phyloP scores from a whole-genome alignment of 2,888 invertebrate species.

The Parapristionchus giblindavisi region DNA sequence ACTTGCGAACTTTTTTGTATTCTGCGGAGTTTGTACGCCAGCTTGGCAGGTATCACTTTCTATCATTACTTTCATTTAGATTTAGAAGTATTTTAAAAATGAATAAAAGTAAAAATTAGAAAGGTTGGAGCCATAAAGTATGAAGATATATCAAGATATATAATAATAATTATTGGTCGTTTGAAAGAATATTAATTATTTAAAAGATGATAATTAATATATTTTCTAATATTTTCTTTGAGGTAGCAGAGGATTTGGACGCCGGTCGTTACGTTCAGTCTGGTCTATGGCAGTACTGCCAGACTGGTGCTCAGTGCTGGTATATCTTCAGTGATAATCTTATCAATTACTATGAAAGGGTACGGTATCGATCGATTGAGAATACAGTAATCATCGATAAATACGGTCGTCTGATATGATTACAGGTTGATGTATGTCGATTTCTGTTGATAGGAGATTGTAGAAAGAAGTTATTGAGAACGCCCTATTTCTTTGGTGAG shows the following conservation, averaged over 20 bases:
- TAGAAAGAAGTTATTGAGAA: constrained; percentile 66
- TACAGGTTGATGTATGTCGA: constrained; percentile 65
- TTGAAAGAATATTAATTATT: no score
- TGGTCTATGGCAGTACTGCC: constrained; percentile 68
- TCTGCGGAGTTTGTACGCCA: constrained; percentile 65
- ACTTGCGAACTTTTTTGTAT: constrained; percentile 56
- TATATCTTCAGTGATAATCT: constrained; percentile 68
- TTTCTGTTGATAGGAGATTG: constrained; percentile 68
- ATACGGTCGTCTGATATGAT: not conserved
- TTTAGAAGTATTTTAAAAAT: not conserved
- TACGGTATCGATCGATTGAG: constrained; percentile 8
- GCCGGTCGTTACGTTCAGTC: constrained; percentile 60
- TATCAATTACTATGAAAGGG: constrained; percentile 68
- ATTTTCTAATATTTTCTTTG: no score
- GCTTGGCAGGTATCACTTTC: constrained; percentile 62
- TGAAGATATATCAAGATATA: no score
- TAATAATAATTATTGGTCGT: no score
- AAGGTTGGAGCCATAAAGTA: no score
- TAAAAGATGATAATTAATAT: no score
- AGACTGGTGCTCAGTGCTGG: constrained; percentile 57
- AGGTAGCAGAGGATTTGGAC: constrained; percentile 68
- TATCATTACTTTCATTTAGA: not conserved
- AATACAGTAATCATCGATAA: not conserved
- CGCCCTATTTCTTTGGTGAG: constrained; percentile 68
- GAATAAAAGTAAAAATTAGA: no score